Evolutionary conservation across 2,797 vertebrate species (phyloP), one percentile per base, ranked within the genome.

Genomic region (Muscicapa comitata): DNA sequence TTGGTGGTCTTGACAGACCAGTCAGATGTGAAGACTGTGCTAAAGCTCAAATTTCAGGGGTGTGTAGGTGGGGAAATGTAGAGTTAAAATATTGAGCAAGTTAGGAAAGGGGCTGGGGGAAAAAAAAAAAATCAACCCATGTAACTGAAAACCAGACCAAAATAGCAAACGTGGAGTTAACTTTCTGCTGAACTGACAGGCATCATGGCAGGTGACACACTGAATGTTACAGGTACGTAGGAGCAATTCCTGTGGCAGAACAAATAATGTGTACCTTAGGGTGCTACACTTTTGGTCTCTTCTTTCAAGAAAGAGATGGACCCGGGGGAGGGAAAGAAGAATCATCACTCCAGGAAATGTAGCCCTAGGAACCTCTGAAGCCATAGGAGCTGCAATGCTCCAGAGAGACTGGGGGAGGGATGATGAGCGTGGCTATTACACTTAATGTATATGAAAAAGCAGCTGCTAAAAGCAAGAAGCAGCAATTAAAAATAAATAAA

Each of bases 191-290:
- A 73, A 6, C 18, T 18, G 28, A 29, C 17, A 12, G 29, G 38
- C 28, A 21, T 29, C 21, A 1, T 2, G 35, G 55, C 45, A 57
- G 14, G 10, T 24, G 31, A 11, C 37, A 45, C 37, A 29, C 37
- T 66, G n/a, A 21, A 45, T 21, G 43, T 45, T 45, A 45, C 65
- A 47, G 17, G 9, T 24, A 15, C 26, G 5, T 0, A 50, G 23
- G 20, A 71, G 50, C 58, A 42, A 20, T 38, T 65, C 77, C 81
- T 68, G 0, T 59, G 21, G 23, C 11, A 21, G 23, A 37, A 28
- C 67, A 35, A 8, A 55, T 0, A 8, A 55, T 0, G 0, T 28
- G 29, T 45, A 21, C 29, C 17, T 66, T 7, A 1, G 13, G 4
- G 29, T 55, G 45, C 26, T 33, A 9, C 16, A 20, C 33, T 81